phyloP scores from a whole-genome alignment of 2,888 invertebrate species.

The Torymus texanus region DNA sequence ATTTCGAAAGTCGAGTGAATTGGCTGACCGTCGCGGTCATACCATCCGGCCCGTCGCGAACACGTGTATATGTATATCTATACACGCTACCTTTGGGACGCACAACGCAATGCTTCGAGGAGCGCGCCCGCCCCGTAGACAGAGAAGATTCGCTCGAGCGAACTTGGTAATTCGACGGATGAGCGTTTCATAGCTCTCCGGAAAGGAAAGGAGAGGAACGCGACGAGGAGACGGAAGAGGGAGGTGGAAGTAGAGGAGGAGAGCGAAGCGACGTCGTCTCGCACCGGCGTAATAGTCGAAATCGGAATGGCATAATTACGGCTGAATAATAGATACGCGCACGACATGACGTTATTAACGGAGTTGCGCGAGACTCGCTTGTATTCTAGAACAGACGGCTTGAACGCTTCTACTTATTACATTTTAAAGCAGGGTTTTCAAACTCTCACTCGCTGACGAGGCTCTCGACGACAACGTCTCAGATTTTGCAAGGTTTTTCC shows the following conservation, averaged over 20 bases:
- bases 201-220: slow-evolving; percentile 9
- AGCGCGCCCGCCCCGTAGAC: not conserved
- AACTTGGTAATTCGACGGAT: slow-evolving; percentile 50
- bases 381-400: not conserved
- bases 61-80: no score
- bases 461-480: no score
- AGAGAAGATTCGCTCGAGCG: slow-evolving; percentile 19
- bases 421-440: not conserved
- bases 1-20: slow-evolving; percentile 11
- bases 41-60: not conserved
- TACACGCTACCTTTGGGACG: no score
- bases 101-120: not conserved
- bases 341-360: slow-evolving; percentile 47
- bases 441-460: not conserved
- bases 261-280: not conserved
- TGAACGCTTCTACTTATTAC: slow-evolving; percentile 4
- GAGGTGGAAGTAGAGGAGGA: not conserved
- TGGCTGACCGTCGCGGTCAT: slow-evolving; percentile 27
- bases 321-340: slow-evolving; percentile 48
- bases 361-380: no score
- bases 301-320: slow-evolving; percentile 49
- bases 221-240: not conserved
- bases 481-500: no score
- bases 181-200: slow-evolving; percentile 21
- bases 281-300: slow-evolving; percentile 37